Base-by-base conservation (phyloP, 2,797 vertebrate species). In the Agapornis canus region DNA sequence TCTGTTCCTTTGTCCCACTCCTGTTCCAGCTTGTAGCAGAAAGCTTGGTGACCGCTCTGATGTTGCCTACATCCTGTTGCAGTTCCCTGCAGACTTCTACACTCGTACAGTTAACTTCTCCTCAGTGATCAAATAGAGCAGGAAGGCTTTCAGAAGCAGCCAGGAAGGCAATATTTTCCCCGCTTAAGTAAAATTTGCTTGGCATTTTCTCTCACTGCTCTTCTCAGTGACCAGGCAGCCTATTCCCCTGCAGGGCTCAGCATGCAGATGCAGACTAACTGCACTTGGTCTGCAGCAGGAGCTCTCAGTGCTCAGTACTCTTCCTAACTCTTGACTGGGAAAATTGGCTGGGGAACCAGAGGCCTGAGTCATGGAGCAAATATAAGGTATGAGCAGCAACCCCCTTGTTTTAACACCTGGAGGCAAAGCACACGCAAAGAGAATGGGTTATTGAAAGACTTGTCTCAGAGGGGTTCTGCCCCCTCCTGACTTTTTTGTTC, bases 231-330 rank as follows among this genome's bases (percentile, higher is more conserved):
- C 59, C 78, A 25, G 48, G 85, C 51, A 77, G 29, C 43, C 66
- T 47, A 2, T 80, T 92, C 72, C 65, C 92, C 94, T 43, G 93
- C 87, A 92, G 95, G 77, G 92, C 94, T 87, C 94, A 89, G 92
- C 39, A 0, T 25, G 90, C 66, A 2, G 8, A 16, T 48, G 71
- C 66, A 54, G 80, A 81, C 72, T 76, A 42, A 47, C 87, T 49
- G 71, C 75, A 15, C 63, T 85, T 51, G 70, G 42, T 77, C 65
- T 90, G 82, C 83, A 72, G 82, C 81, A 71, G 86, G 71, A 89
- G 69, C 25, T 82, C 80, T 88, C 64, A 25, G 69, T 47, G 37
- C 79, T 86, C 7, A 0, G 35, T 61, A 22, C 68, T 93, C 68
- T 70, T 89, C 73, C 57, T 89, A 77, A 45, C 56, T 37, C 45